These are phyloP conservation scores for Empis stercorea DNA, from an alignment of 2,888 invertebrate genomes.

Conservation along the genomic window DNA sequence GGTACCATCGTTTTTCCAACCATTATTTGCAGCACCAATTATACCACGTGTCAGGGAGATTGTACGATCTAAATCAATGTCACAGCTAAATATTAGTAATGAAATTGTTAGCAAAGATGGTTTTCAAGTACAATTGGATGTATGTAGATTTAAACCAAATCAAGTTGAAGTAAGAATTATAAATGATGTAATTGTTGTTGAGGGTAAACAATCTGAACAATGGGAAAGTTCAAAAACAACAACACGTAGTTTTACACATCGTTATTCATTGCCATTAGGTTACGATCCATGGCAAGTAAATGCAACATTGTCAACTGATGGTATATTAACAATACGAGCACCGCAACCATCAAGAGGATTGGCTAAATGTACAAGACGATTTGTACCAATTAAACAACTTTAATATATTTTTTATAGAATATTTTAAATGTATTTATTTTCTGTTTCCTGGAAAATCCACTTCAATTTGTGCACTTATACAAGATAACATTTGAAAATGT, in stretches of 20 bases:
- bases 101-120: neutral
- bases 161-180: neutral
- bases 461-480: too few species aligned
- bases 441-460: too few species aligned
- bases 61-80: neutral
- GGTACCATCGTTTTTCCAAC: conserved; percentile 1
- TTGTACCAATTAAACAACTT: neutral
- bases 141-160: neutral
- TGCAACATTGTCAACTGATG: neutral
- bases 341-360: neutral
- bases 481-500: too few species aligned
- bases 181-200: neutral
- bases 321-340: neutral
- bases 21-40: neutral
- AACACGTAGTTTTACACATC: neutral
- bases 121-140: neutral
- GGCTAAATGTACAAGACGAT: neutral
- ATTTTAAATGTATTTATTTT: too few species aligned
- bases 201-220: neutral
- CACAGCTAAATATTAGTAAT: neutral
- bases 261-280: conserved; percentile 2
- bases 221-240: conserved; percentile 1
- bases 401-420: neutral
- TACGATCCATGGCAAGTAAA: conserved; percentile 1
- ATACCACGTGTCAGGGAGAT: neutral